Base-by-base conservation (phyloP, 1,140 invertebrate genomes). In the Lordiphosa stackelbergi region DNA sequence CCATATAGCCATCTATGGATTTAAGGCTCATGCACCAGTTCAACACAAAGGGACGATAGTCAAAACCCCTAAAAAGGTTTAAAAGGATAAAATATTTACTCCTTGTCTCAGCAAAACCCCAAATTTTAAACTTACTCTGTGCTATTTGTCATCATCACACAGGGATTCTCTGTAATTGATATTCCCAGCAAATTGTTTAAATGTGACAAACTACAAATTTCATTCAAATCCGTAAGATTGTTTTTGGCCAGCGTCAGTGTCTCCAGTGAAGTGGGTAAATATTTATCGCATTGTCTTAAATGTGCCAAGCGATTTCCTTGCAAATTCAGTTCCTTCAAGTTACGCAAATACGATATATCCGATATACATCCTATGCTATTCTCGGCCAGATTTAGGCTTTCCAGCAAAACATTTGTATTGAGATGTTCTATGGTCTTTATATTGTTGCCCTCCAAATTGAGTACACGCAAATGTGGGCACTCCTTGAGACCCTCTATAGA, bases 21-120 rank as follows among this genome's bases (percentile, higher is more conserved):
- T 94, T 94, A 3, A 97, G 91, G 85, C 91, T 94, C 90, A 95
- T 92, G 88, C 95, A 95, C 96, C 96, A 97, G 89, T 97, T 97
- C 53, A 97, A 92, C 58, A 97, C 91, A 90, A 95, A 97, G 38
- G 96, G 96, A 61, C 96, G 91, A 89, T 97, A 96, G 88, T 97
- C 95, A 89, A 97, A 97, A 31, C 93, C 93, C 88, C 94, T 95
- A 89, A 46, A 24, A 24, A n/a, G n/a, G n/a, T n/a, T n/a, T n/a
- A n/a, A n/a, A n/a, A n/a, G n/a, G n/a, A n/a, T 0, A 24, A 24
- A 24, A 24, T 24, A 5, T 24, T 24, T 24, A 24, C 4, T 24
- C 5, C 22, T 1, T 24, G 0, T 24, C 22, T 5, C 0, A 24
- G 0, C 1, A 24, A 1, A 24, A 4, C 22, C 22, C 22, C n/a